phyloP scores from a whole-genome alignment of 1,140 invertebrate genomes.

The Megalopta genalis region DNA sequence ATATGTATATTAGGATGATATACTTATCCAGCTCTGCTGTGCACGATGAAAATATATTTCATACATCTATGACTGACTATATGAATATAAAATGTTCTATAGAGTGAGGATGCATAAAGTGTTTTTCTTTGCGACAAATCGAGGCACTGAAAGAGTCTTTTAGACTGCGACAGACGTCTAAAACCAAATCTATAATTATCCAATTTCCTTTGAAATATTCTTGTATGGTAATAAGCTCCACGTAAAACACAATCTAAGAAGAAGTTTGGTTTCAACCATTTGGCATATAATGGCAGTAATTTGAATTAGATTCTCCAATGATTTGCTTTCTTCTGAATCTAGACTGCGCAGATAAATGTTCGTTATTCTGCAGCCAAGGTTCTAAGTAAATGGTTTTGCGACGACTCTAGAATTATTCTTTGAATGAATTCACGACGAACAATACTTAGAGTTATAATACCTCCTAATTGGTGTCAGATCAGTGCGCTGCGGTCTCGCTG shows the following conservation, averaged over 20 bases:
- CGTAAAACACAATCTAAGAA: slow-evolving; percentile 14
- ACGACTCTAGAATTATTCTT: slow-evolving; percentile 73
- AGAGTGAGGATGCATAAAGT: not conserved
- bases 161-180: not conserved
- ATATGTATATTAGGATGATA: not conserved
- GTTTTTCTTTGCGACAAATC: not conserved
- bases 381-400: slow-evolving; percentile 70
- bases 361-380: slow-evolving; percentile 48
- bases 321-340: slow-evolving; percentile 30
- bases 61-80: not conserved
- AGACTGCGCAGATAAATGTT: slow-evolving; percentile 6
- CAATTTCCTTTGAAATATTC: slow-evolving; percentile 2
- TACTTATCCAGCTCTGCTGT: slow-evolving; percentile 1
- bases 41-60: not conserved
- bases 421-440: slow-evolving; percentile 77
- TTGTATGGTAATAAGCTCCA: not conserved
- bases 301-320: slow-evolving; percentile 50
- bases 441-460: slow-evolving; percentile 75
- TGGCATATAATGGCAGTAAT: slow-evolving; percentile 72
- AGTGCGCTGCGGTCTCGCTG: slow-evolving; percentile 79
- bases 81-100: not conserved
- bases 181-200: not conserved
- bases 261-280: slow-evolving; percentile 49
- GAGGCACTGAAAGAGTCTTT: not conserved
- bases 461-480: slow-evolving; percentile 78